These are phyloP conservation scores for Unio pictorum DNA, from an alignment of 2,888 invertebrate species.

Conservation along the genomic window DNA sequence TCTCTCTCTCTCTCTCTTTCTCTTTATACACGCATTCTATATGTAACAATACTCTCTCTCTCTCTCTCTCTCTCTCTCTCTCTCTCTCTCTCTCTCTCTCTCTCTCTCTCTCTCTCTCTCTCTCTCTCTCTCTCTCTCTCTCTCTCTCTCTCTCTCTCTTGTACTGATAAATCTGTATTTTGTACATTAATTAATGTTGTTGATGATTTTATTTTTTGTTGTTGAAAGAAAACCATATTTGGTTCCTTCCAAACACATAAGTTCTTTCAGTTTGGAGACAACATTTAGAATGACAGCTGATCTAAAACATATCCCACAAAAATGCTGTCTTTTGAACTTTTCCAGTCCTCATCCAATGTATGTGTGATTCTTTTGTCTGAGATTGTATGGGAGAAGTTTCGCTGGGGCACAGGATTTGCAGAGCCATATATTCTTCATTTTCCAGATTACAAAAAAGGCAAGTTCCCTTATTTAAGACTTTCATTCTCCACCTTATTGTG, in stretches of 20 bases:
- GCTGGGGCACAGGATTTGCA: slow-evolving; percentile 79
- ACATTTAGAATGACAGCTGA: background rate
- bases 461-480: background rate
- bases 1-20: background rate
- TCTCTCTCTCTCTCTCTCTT: too few species aligned
- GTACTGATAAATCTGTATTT: background rate
- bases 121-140: background rate
- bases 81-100: background rate
- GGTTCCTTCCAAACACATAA: too few species aligned
- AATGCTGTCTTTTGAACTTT: slow-evolving; percentile 12
- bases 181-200: too few species aligned
- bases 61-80: slow-evolving; percentile 8
- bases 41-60: too few species aligned
- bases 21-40: too few species aligned
- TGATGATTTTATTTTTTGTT: too few species aligned
- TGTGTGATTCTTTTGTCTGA: slow-evolving; percentile 85
- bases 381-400: slow-evolving; percentile 86
- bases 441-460: slow-evolving; percentile 84
- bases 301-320: background rate
- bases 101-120: background rate
- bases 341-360: slow-evolving; percentile 78
- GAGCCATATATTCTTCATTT: slow-evolving; percentile 84
- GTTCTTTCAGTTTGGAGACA: background rate
- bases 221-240: too few species aligned
- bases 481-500: background rate